A percentile compares a stretch with the other conserved stretches of the same genome.
These are phyloP conservation scores for Capreolus pygargus DNA, from an alignment of 2,113 vertebrate genomes.

Conservation along the genomic window DNA sequence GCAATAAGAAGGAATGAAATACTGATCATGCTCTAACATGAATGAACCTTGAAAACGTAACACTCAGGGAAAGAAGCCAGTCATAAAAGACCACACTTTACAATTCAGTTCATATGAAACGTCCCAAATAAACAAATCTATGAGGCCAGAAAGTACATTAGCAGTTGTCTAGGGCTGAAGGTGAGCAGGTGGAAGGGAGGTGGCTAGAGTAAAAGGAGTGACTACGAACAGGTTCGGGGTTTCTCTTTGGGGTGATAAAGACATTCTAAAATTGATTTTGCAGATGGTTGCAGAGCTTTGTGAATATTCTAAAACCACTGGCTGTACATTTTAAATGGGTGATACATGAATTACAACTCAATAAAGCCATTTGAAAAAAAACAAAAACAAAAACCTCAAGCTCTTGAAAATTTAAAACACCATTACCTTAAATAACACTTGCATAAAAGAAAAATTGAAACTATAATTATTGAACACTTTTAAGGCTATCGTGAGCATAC, in stretches of 20 bases:
- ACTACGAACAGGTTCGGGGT: fast-evolving
- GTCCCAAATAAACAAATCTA: not conserved
- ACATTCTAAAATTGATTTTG: not conserved
- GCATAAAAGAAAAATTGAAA: slow-evolving; percentile 17
- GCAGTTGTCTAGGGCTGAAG: not conserved
- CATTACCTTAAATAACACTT: not conserved
- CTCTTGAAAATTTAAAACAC: not conserved
- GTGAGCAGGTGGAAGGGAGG: too few relatives aligned
- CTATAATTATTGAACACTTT: not conserved
- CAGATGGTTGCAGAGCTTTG: not conserved
- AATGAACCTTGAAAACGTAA: not conserved
- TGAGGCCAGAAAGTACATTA: not conserved
- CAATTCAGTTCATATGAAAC: not conserved
- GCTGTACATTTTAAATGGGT: not conserved
- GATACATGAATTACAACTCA: not conserved
- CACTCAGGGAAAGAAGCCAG: not conserved
- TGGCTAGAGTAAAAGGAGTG: not conserved
- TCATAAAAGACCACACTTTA: not conserved
- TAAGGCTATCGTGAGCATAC: not conserved
- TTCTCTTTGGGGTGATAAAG: not conserved
- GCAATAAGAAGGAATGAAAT: not conserved
- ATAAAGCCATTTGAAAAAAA: not conserved
- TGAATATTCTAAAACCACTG: not conserved
- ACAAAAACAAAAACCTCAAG: not conserved
- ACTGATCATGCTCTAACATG: not conserved